Conservation (phyloP, 1,140 invertebrate species). For the Galendromus occidentalis region DNA sequence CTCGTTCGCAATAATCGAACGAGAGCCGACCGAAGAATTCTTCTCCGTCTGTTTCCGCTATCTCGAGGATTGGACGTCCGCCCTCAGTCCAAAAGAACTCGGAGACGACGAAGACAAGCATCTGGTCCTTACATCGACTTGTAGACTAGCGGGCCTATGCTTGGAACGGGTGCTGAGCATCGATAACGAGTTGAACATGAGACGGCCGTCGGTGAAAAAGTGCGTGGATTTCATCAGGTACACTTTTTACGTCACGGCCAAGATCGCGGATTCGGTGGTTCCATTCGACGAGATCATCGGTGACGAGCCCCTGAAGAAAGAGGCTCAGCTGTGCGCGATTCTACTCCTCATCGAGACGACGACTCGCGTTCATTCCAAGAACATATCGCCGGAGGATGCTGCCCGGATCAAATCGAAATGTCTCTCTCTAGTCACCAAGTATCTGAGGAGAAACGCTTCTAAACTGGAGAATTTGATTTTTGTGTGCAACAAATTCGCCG, state of each 20-base stretch:
- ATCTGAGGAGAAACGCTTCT: background rate
- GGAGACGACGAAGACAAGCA: background rate
- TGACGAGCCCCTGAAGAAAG: background rate
- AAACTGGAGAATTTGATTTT: background rate
- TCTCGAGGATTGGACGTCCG: background rate
- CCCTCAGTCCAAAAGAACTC: background rate
- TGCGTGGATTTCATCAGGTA: background rate
- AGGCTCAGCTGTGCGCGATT: background rate
- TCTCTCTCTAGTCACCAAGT: background rate
- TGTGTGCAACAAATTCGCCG: background rate
- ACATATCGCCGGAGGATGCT: background rate
- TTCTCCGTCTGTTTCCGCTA: background rate
- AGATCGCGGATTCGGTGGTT: background rate
- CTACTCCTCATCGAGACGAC: background rate
- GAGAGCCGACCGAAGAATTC: background rate
- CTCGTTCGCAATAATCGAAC: background rate
- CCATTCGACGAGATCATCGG: background rate
- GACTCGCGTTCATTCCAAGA: background rate
- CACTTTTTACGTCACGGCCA: background rate
- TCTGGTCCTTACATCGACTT: background rate
- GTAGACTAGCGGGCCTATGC: background rate
- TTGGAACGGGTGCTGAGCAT: background rate
- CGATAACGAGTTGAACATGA: background rate
- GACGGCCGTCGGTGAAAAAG: background rate
- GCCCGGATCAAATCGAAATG: background rate